Base-by-base conservation (phyloP, 2,888 invertebrate genomes). In the Mayetiola destructor region DNA sequence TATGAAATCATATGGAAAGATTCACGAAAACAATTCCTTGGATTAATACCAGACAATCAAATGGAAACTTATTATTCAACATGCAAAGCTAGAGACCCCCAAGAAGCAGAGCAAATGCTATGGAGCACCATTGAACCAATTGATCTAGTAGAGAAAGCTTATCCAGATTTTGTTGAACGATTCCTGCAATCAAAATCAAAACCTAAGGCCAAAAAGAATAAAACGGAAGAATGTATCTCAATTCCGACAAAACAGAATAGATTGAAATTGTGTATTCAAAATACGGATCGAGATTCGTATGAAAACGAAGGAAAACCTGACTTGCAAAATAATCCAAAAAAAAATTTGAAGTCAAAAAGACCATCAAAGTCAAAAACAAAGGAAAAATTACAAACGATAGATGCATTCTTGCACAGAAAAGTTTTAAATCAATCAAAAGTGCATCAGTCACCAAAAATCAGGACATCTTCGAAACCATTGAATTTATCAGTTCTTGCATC, bases 1-100 rank as follows among this genome's bases (percentile, higher is more conserved):
- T 83, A 80, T 64, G 86, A 87, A 73, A 77, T 88, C 12, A 69
- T 81, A 8, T 88, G 88, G 88, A 66, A 69, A 29, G 83, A 84
- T 63, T 73, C 76, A 8, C 70, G 75, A 27, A 73, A 75, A 2
- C 73, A 68, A 55, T 79, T 83, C 57, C 75, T 77, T 40, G 77
- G 75, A 20, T 67, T 85, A 18, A 77, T 80, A 61, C 80, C 82
- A 0, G 75, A 79, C 59, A 70, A 77, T 32, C 81, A 82, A 66
- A 69, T 81, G 59, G 68, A 75, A 58, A 75, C 69, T 48, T 70
- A 27, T 16, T 53, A 30, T 6, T 2, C 30, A 10, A 53, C 53
- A 30, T 30, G 30, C 20, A 74, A 73, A 54, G 66, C 67, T n/a
- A 76, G 78, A 63, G 75, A 76, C 63, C 68, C 69, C 6, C 70